These are phyloP conservation scores for Diarsia brunnea DNA, from an alignment of 2,888 invertebrate genomes.

Conservation along the genomic window DNA sequence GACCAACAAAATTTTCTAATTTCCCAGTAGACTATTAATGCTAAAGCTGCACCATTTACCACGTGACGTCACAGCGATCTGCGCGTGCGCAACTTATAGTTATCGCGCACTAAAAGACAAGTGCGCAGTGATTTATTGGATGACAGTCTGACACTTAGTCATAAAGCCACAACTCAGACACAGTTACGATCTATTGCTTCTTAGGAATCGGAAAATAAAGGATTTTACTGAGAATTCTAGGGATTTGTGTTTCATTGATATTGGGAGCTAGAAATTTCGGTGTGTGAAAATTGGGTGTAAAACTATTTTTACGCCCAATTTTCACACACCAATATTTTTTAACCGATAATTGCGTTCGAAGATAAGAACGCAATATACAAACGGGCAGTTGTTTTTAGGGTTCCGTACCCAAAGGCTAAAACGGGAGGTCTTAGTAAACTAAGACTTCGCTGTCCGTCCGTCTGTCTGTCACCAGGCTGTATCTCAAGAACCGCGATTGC, in stretches of 20 bases:
- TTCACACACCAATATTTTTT: no score
- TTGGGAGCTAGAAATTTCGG: no score
- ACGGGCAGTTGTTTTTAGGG: no score
- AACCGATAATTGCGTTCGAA: no score
- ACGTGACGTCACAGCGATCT: constrained; percentile 45
- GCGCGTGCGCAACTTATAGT: constrained; percentile 57
- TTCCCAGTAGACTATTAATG: constrained; percentile 11
- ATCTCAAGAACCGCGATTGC: no score
- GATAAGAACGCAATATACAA: no score
- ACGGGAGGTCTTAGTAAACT: no score
- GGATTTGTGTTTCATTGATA: neutral
- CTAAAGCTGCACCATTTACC: constrained; percentile 31
- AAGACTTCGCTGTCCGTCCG: no score
- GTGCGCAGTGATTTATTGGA: constrained; percentile 48
- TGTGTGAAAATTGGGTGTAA: no score
- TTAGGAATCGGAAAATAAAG: constrained; percentile 21
- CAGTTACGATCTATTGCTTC: constrained; percentile 30
- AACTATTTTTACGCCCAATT: no score
- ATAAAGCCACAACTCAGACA: constrained; percentile 51
- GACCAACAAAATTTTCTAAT: constrained; percentile 19
- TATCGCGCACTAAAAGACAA: constrained; percentile 48
- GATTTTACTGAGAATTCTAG: neutral
- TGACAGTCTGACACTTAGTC: constrained; percentile 46
- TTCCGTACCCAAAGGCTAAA: no score
- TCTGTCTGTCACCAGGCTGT: no score